Base-by-base conservation (phyloP, 2,113 vertebrate genomes). In the Nanger granti region DNA sequence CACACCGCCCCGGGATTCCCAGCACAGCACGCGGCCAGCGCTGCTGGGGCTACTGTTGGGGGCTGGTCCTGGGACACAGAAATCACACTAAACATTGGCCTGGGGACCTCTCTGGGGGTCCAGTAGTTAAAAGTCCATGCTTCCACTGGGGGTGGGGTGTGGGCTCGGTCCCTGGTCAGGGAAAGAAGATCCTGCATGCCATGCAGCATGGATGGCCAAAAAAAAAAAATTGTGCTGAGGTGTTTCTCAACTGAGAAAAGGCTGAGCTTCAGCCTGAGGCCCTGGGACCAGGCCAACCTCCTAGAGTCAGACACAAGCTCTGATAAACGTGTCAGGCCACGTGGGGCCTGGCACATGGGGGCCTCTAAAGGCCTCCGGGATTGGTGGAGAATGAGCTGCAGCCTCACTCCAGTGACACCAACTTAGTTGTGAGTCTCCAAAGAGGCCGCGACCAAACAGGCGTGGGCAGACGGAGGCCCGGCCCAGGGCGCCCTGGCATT, bases 301-400 rank as follows among this genome's bases (percentile, higher is more conserved):
- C 93, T 3, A 3, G 14, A 5, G 54, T 64, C 20, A 20, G 5
- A 1, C 2, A 69, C 4, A 2, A 91, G 87, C 97, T 47, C 84
- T 57, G 44, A 96, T 55, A 18, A 82, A 64, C 2, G 59, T 34
- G 1, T 47, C 59, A 37, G 47, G 28, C 12, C 80, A 41, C 41
- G 41, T 41, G 88, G 87, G 52, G 28, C 89, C 47, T 15, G 3
- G 52, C 18, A 10, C 2, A 0, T 1, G 17, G 7, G 93, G 84
- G 97, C 88, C 96, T 97, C 91, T 89, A 29, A 92, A 97, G 96
- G 79, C 90, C 31, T 60, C 18, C 0, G 4, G 90, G 66, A 31
- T 7, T 3, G 0, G 20, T 10, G 44, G 89, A 90, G 79, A 41
- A 55, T 73, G 57, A 88, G 9, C 52, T 83, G 0, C 0, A 26